Conservation (phyloP, 2,113 vertebrate genomes). For the Picathartes gymnocephalus region DNA sequence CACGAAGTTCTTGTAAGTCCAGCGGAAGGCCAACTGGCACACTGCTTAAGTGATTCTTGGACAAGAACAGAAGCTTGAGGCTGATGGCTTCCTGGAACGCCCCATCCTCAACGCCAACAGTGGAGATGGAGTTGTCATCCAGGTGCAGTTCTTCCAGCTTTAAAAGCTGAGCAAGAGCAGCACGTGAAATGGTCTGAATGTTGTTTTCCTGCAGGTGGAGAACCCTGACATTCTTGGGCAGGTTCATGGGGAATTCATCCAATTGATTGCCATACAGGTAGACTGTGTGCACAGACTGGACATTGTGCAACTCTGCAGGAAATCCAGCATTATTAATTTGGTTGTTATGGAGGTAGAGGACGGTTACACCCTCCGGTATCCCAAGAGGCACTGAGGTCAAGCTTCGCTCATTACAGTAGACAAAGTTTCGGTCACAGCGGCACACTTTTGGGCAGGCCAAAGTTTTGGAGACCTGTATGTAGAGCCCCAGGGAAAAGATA, state of each 20-base stretch:
- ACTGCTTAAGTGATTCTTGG: conserved; percentile 96
- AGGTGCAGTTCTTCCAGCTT: conserved; percentile 93
- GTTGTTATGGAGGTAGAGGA: conserved; percentile 98
- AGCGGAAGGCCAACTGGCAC: conserved; percentile 91
- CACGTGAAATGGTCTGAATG: conserved; percentile 96
- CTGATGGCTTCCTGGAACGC: conserved; percentile 92
- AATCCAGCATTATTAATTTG: conserved; percentile 99
- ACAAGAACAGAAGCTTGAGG: conserved; percentile 94
- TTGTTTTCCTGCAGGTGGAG: conserved; percentile 98
- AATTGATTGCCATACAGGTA: conserved; percentile 95
- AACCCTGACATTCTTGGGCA: conserved; percentile 90
- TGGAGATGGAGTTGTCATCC: conserved; percentile 97
- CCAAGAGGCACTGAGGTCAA: conserved; percentile 99
- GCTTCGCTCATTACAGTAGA: conserved; percentile 98
- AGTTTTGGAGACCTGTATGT: conserved; percentile 79
- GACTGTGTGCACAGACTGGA: conserved; percentile 91
- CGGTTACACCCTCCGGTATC: conserved; percentile 91
- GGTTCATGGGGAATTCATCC: conserved; percentile 96
- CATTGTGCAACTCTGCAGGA: conserved; percentile 89
- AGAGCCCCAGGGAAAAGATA: conserved; percentile 86
- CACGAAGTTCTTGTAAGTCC: conserved; percentile 89
- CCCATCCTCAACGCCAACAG: conserved; percentile 94
- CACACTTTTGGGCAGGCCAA: conserved; percentile 89
- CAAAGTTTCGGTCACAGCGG: conserved; percentile 91
- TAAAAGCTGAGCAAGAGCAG: conserved; percentile 88